phyloP scores from a whole-genome alignment of 64 coral and sea anemone species.

The Cladopsammia gracilis region DNA sequence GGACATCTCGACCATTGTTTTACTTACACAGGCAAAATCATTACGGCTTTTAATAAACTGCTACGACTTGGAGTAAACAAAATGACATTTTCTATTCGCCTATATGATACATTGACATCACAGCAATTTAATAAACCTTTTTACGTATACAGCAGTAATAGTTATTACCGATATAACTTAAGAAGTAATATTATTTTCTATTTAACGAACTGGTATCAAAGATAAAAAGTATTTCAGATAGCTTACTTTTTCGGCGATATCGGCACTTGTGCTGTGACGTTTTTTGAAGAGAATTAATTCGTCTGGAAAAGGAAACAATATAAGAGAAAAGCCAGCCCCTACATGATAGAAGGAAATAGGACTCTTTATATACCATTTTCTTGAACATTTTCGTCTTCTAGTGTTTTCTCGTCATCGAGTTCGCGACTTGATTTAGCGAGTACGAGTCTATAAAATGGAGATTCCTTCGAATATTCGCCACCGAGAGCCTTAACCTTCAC shows the following conservation, averaged over 20 bases:
- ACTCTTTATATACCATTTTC: slow-evolving; percentile 85
- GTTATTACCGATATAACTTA: too few relatives aligned
- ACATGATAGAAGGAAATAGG: neutral
- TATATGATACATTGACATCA: too few relatives aligned
- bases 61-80: too few relatives aligned
- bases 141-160: too few relatives aligned
- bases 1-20: too few relatives aligned
- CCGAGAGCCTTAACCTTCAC: slow-evolving; percentile 89
- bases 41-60: too few relatives aligned
- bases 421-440: slow-evolving; percentile 72
- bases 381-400: slow-evolving; percentile 87
- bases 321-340: neutral
- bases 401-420: slow-evolving; percentile 81
- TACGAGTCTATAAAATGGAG: slow-evolving; percentile 77
- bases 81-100: too few relatives aligned
- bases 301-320: slow-evolving; percentile 42
- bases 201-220: too few relatives aligned
- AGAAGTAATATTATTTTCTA: too few relatives aligned
- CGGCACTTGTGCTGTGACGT: slow-evolving; percentile 38
- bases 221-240: too few relatives aligned
- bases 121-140: too few relatives aligned
- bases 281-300: slow-evolving; percentile 85
- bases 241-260: slow-evolving; percentile 64
- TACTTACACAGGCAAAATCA: neutral
- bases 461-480: slow-evolving; percentile 87